Base-by-base conservation (phyloP, 2,888 invertebrate genomes). In the Liposcelis brunnea region DNA sequence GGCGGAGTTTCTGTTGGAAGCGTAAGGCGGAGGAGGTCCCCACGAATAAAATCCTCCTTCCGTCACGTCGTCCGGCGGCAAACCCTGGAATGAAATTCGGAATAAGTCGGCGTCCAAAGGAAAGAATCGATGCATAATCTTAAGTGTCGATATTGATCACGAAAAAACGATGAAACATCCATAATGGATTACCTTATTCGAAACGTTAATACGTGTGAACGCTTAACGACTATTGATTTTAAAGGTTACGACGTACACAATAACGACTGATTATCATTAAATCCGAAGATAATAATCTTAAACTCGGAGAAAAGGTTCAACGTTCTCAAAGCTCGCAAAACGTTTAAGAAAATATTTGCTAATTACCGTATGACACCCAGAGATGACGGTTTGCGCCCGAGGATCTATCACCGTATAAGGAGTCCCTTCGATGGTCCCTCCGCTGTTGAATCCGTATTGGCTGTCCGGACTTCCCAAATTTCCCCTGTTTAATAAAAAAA, bases 11-110 rank as follows among this genome's bases (percentile, higher is more conserved):
- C 57, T 56, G 19, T 57, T 57, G 14, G 60, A 58, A 18, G 31
- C 26, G 57, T 89, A 89, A 0, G 87, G 87, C 0, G 89, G 87
- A 1, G 87, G 87, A 0, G 87, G 89, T 0, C 86, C 89, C 87
- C 87, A 87, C 14, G 85, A 59, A 64, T 74, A 62, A 58, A 71
- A 48, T 58, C 71, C 56, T 55, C 76, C 64, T 55, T 74, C 64
- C 56, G 74, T 56, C 61, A 76, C 52, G 58, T 72, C 51, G 58
- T 66, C 59, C 16, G 15, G 15, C 5, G 16, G 42, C 46, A 14
- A 31, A 19, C 31, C 42, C 42, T 5, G 33, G 31, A 31, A 46
- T 19, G 2, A 32, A 21, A 34, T 33, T 26, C 21, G 18, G 32
- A 16, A 21, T n/a, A n/a, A n/a, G n/a, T n/a, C n/a, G n/a, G n/a